These are phyloP conservation scores for Macrosoma leucophasiata DNA, from an alignment of 2,888 invertebrate species.

Conservation along the genomic window DNA sequence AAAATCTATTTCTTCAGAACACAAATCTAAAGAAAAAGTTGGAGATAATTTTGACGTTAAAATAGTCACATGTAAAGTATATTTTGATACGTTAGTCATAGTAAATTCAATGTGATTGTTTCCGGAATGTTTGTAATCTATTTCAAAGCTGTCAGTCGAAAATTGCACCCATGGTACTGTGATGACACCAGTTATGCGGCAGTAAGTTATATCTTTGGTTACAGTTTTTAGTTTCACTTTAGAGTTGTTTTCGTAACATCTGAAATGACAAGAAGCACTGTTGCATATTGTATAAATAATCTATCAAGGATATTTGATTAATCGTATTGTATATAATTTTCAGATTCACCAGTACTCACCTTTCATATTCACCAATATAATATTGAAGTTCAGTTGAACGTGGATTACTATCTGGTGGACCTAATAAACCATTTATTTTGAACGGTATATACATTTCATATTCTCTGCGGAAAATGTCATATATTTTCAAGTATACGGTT, in stretches of 20 bases:
- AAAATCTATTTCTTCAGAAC: slow-evolving; percentile 35
- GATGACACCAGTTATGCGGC: slow-evolving; percentile 55
- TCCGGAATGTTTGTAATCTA: slow-evolving; percentile 36
- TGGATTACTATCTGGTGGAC: slow-evolving; percentile 59
- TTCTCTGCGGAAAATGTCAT: slow-evolving; percentile 55
- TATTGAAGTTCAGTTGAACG: slow-evolving; percentile 47
- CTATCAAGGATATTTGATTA: slow-evolving; percentile 4
- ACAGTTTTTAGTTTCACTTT: slow-evolving; percentile 49
- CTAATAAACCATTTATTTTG: slow-evolving; percentile 74
- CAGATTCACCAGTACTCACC: slow-evolving; percentile 36
- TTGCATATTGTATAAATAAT: neutral
- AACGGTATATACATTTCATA: slow-evolving; percentile 77
- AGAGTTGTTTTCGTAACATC: slow-evolving; percentile 52
- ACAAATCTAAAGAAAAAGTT: slow-evolving; percentile 44
- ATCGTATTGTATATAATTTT: slow-evolving; percentile 1
- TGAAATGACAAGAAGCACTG: slow-evolving; percentile 32
- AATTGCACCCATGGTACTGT: slow-evolving; percentile 59
- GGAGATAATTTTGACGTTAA: slow-evolving; percentile 49
- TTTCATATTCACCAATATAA: slow-evolving; percentile 48
- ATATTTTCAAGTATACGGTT: slow-evolving; percentile 54
- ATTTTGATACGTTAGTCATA: slow-evolving; percentile 61
- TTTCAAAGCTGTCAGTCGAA: slow-evolving; percentile 56
- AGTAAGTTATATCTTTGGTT: slow-evolving; percentile 57
- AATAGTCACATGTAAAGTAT: slow-evolving; percentile 47
- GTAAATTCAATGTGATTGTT: slow-evolving; percentile 46